Conservation (phyloP, 2,888 invertebrate species). For the Cabera pusaria region DNA sequence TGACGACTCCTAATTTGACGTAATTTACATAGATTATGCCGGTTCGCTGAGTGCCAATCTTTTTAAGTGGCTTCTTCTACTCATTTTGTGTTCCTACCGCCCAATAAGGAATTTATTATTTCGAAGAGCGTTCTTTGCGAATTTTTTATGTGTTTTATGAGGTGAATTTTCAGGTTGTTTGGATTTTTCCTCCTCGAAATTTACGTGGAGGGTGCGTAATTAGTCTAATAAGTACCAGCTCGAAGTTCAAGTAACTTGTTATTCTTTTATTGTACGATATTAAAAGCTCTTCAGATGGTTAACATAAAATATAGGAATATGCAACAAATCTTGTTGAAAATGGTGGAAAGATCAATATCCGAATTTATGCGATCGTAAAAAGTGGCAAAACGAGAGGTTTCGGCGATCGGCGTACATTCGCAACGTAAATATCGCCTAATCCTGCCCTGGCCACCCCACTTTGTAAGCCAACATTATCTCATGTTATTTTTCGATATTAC, state of each 20-base stretch:
- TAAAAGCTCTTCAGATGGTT: background rate
- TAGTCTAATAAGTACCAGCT: conserved; percentile 20
- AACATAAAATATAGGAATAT: background rate
- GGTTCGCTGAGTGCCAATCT: conserved; percentile 82
- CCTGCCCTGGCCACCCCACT: conserved; percentile 55
- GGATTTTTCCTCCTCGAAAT: conserved; percentile 32
- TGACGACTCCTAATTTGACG: conserved; percentile 82
- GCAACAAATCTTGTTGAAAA: conserved; percentile 5
- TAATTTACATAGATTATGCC: conserved; percentile 83
- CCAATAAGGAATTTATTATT: conserved; percentile 74
- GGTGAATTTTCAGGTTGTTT: conserved; percentile 40
- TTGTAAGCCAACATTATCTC: conserved; percentile 77
- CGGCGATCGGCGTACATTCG: conserved; percentile 35
- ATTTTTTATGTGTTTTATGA: conserved; percentile 52
- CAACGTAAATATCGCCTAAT: conserved; percentile 62
- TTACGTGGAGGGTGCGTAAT: conserved; percentile 28
- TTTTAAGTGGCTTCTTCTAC: conserved; percentile 81
- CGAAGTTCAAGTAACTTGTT: conserved; percentile 1
- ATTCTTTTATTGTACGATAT: conserved; percentile 8
- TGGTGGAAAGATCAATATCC: conserved; percentile 19
- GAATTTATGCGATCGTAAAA: conserved; percentile 23
- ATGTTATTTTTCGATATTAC: conserved; percentile 81
- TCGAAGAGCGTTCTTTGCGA: conserved; percentile 54
- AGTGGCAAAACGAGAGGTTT: conserved; percentile 15
- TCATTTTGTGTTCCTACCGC: conserved; percentile 73